A percentile compares a stretch with the other conserved stretches of the same genome.
Conservation (phyloP, 2,797 vertebrate species). For the Acanthiza pusilla region DNA sequence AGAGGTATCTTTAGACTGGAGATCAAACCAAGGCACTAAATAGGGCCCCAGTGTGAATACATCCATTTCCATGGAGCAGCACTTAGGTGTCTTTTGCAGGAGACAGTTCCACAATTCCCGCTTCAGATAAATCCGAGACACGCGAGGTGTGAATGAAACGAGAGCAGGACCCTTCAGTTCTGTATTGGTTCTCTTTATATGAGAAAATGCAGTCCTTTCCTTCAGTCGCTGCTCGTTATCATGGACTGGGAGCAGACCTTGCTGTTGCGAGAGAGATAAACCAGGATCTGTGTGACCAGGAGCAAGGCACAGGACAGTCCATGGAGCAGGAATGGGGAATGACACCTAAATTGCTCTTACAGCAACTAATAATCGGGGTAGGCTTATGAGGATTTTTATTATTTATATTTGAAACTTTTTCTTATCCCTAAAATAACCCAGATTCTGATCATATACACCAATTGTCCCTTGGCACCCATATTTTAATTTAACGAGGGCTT, state of each 20-base stretch:
- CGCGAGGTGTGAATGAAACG: fast-evolving
- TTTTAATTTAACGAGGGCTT: not conserved
- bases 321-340: not conserved
- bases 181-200: not conserved
- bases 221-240: not conserved
- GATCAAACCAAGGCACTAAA: constrained; percentile 48
- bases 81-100: not conserved
- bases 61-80: not conserved
- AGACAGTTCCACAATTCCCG: constrained; percentile 1
- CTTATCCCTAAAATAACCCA: not conserved
- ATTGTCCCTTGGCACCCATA: not conserved
- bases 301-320: not conserved
- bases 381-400: constrained; percentile 16
- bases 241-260: not conserved
- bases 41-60: constrained; percentile 6
- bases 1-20: constrained; percentile 22
- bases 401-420: constrained; percentile 26
- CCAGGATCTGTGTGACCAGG: not conserved
- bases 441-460: not conserved
- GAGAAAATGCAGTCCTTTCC: not conserved
- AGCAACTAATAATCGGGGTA: constrained; percentile 31
- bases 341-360: constrained; percentile 21
- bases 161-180: not conserved
- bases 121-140: not conserved
- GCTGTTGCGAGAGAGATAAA: not conserved